Conservation (phyloP, 2,888 invertebrate genomes). For the Chromoteleia sp. region DNA sequence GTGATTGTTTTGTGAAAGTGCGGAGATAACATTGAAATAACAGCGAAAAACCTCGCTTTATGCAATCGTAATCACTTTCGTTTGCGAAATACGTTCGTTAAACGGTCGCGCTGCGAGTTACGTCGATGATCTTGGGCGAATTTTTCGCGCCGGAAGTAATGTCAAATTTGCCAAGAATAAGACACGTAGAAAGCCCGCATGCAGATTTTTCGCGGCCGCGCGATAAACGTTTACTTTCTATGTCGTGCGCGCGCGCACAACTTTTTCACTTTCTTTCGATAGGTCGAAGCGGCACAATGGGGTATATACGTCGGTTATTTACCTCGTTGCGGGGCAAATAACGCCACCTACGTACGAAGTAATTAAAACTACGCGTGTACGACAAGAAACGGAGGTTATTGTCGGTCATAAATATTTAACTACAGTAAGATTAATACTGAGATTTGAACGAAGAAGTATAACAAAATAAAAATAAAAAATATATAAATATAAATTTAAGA, state of each 20-base stretch:
- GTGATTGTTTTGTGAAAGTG: constrained; percentile 62
- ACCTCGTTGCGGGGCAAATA: constrained; percentile 16
- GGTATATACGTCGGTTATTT: constrained; percentile 15
- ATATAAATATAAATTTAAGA: too few relatives aligned
- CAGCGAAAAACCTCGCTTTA: constrained; percentile 49
- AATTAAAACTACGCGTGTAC: constrained; percentile 12
- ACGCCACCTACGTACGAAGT: constrained; percentile 37
- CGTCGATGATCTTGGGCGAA: constrained; percentile 50
- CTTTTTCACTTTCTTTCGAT: constrained; percentile 53
- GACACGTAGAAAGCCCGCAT: constrained; percentile 38
- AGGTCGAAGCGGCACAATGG: constrained; percentile 36
- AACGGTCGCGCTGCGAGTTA: constrained; percentile 47
- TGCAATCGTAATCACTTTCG: constrained; percentile 58
- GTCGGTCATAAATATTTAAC: constrained; percentile 16
- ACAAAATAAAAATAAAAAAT: too few relatives aligned
- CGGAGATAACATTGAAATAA: constrained; percentile 56
- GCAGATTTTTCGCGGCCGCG: constrained; percentile 23
- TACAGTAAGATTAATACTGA: background rate
- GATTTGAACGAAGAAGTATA: background rate
- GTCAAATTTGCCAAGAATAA: constrained; percentile 6
- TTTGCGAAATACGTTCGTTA: constrained; percentile 59
- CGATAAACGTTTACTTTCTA: constrained; percentile 41
- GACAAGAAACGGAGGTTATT: background rate
- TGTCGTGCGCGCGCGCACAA: constrained; percentile 5
- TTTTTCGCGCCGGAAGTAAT: too few relatives aligned